Evolutionary conservation across 2,888 invertebrate species (phyloP).

Genomic region (Parochlus steinenii): DNA sequence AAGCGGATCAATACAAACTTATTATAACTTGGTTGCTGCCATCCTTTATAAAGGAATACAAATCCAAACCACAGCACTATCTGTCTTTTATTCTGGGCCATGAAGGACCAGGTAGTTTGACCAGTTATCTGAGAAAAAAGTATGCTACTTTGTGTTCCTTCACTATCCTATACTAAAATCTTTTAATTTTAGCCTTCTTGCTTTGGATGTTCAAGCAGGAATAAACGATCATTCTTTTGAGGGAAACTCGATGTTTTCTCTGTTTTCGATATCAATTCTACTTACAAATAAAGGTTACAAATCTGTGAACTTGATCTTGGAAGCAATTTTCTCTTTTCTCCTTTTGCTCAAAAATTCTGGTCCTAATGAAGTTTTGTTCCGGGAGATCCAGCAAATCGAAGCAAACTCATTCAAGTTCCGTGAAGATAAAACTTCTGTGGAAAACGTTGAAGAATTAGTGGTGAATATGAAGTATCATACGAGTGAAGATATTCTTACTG

Average conservation of each 20-base stretch:
- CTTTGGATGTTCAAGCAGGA: slow-evolving; percentile 50
- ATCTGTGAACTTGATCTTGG: slow-evolving; percentile 56
- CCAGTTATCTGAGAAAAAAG: slow-evolving; percentile 58
- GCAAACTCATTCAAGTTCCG: slow-evolving; percentile 56
- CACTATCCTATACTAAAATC: slow-evolving; percentile 1
- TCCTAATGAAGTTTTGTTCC: slow-evolving; percentile 49
- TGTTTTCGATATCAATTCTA: slow-evolving; percentile 53
- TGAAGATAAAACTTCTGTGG: slow-evolving; percentile 51
- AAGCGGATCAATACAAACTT: slow-evolving; percentile 53
- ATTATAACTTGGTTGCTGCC: slow-evolving; percentile 29
- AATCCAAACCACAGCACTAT: slow-evolving; percentile 40
- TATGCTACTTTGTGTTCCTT: slow-evolving; percentile 23
- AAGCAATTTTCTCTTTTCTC: slow-evolving; percentile 63
- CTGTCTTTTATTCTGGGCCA: slow-evolving; percentile 66
- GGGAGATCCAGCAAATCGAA: slow-evolving; percentile 53
- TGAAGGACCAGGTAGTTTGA: slow-evolving; percentile 72
- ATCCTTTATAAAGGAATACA: slow-evolving; percentile 22
- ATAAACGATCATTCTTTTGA: slow-evolving; percentile 61
- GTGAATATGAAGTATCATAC: slow-evolving; percentile 69
- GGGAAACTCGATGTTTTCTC: slow-evolving; percentile 58
- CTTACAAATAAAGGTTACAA: slow-evolving; percentile 63
- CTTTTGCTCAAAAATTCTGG: slow-evolving; percentile 50
- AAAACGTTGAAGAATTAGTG: slow-evolving; percentile 60
- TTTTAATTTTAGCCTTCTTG: slow-evolving; percentile 48
- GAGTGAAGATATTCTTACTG: slow-evolving; percentile 61